Base-by-base conservation (phyloP, 1,140 invertebrate genomes). In the Drosophila kikkawai region DNA sequence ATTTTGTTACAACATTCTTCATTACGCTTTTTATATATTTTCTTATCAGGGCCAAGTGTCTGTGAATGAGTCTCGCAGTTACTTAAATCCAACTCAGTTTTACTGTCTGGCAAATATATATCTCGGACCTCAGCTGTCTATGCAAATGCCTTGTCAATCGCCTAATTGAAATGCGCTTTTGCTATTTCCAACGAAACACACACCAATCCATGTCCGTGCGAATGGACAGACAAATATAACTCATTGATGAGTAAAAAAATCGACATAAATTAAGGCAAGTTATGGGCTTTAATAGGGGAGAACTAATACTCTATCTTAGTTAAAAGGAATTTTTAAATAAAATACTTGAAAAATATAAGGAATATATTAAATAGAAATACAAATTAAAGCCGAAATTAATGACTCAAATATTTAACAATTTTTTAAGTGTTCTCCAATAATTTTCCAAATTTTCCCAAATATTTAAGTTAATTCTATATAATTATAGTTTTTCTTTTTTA, bases 131-230 rank as follows among this genome's bases (percentile, higher is more conserved):
- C 26, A 32, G 17, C 15, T 59, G 68, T 41, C 70, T 48, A 36
- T 61, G 47, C 64, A 73, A 58, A 69, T 53, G 50, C 37, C n/a
- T 47, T 61, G 48, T 48, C 45, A 53, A 61, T 39, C 51, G 36
- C 36, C 75, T 70, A 68, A 79, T 75, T 78, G 42, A 66, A 82
- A 82, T 79, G 69, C 69, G 42, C n/a, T 47, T 69, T 79, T 58
- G 50, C 5, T 47, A 63, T 55, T 58, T 47, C 37, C 78, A 34
- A 12, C 12, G 58, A 48, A 17, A 59, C 44, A 32, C 36, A 48
- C 12, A 45, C 68, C 15, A 53, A 9, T 39, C 8, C 19, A 6
- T 11, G 47, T 29, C 15, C 13, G 9, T 39, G 29, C 13, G 45
- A 48, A 15, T 50, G 22, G 47, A n/a, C 8, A n/a, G 26, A n/a